Evolutionary conservation across 92 coral and sea anemone genomes (phyloP), one percentile per base, ranked within the genome.

Genomic region (Epizoanthus fatuus): DNA sequence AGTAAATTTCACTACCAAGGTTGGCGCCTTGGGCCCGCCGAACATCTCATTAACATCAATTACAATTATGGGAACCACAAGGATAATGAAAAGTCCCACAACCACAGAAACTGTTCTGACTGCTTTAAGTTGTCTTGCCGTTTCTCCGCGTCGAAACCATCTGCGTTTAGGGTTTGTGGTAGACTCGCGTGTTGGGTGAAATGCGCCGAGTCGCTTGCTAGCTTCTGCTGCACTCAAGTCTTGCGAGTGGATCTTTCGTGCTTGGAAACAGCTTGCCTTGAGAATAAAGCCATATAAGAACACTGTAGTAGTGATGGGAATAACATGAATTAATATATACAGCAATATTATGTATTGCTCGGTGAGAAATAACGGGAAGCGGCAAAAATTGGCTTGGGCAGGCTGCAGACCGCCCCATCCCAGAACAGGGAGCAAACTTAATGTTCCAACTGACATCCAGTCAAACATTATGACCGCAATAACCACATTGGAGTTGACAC

Each of bases 21-120:
- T 57, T 7, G 93, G 89, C 7, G 86, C 91, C n/a, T 12, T 60
- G 0, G 91, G 93, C 1, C 95, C 95, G 1, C 93, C 95, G 0
- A 83, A 35, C 86, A 90, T 86, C 16, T 90, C 93, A n/a, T 89
- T 56, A 9, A 92, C 80, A 71, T 92, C 95, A 57, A 92, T 79
- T 12, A 83, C 13, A 4, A 86, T 80, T 0, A 92, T 92, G 0
- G 95, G 95, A 20, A 80, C 87, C 10, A 89, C 88, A n/a, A 92
- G 81, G 6, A 92, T 6, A 4, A 92, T 86, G 25, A 92, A 92
- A 53, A 90, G 69, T 1, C 95, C 93, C 12, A 92, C 89, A 42
- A 92, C 45, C 16, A 69, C 74, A 4, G 89, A 82, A 5, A 92
- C 93, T 5, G 88, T 83, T 35, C 81, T 80, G 3, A 89, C 91